Percentiles rank a stretch among this genome's conserved stretches.
Evolutionary conservation across 2,113 vertebrate species (phyloP).

Genomic region (Onychorhynchus coronatus): DNA sequence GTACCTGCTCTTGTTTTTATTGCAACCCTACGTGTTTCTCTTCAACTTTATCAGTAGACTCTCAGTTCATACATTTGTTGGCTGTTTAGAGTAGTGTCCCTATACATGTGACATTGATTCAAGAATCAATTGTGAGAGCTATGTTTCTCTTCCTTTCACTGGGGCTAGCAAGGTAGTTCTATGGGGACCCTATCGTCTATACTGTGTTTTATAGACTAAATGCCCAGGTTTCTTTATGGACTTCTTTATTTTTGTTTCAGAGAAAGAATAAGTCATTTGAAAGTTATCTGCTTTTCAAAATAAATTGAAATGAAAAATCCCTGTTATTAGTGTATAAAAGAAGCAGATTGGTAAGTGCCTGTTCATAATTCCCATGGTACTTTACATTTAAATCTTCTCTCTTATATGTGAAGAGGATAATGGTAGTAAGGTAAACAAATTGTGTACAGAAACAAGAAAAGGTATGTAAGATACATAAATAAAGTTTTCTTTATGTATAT

Average conservation of each 20-base stretch:
- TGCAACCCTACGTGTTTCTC: background rate
- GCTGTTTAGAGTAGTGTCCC: background rate
- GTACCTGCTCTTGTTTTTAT: background rate
- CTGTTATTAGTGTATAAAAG: background rate
- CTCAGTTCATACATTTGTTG: background rate
- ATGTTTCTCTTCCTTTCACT: background rate
- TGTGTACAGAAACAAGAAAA: background rate
- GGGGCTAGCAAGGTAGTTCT: background rate
- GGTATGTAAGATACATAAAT: background rate
- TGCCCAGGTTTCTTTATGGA: background rate
- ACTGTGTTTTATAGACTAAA: background rate
- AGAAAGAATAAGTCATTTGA: background rate
- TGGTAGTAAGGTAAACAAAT: background rate
- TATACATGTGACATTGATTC: background rate
- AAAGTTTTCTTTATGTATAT: background rate
- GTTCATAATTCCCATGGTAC: background rate
- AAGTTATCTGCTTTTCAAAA: background rate
- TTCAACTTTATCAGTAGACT: background rate
- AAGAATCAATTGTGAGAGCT: background rate
- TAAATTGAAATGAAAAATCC: background rate
- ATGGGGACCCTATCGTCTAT: background rate
- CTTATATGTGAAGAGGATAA: background rate
- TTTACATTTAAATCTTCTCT: background rate
- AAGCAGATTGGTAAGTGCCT: background rate
- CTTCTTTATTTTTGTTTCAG: background rate